These are phyloP conservation scores for Drosophila dives DNA, from an alignment of 2,888 invertebrate genomes.

Conservation along the genomic window DNA sequence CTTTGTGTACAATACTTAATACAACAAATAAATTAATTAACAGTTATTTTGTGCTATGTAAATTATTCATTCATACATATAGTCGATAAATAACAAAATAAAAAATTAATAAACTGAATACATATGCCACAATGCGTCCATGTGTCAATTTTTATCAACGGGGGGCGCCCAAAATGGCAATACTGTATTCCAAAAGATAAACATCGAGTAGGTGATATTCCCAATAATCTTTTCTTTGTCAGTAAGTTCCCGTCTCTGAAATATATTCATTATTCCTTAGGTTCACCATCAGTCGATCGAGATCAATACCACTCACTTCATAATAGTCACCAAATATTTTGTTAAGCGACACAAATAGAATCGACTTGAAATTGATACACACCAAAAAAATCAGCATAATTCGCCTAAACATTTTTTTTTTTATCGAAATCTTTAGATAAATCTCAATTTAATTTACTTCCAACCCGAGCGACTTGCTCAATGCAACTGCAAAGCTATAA, in stretches of 20 bases:
- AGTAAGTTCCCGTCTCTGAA: slow-evolving; percentile 17
- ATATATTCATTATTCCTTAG: not conserved
- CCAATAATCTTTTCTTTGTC: slow-evolving; percentile 38
- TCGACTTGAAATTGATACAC: not conserved
- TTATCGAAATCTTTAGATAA: not conserved
- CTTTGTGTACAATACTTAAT: slow-evolving; percentile 54
- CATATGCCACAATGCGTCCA: not conserved
- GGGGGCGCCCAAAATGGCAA: slow-evolving; percentile 9
- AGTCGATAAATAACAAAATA: slow-evolving; percentile 23
- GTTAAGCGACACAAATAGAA: not conserved
- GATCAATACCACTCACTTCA: slow-evolving; percentile 13
- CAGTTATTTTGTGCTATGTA: slow-evolving; percentile 29
- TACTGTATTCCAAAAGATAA: slow-evolving; percentile 10
- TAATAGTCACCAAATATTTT: not conserved
- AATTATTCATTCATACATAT: slow-evolving; percentile 18
- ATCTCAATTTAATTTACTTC: not conserved
- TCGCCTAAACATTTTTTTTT: slow-evolving; percentile 18
- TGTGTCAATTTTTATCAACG: slow-evolving; percentile 12
- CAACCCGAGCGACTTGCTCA: not conserved
- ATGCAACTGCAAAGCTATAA: not conserved
- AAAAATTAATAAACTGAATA: slow-evolving; percentile 10
- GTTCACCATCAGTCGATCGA: not conserved
- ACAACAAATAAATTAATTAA: slow-evolving; percentile 34
- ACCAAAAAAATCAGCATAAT: slow-evolving; percentile 8
- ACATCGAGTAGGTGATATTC: slow-evolving; percentile 35